Evolutionary conservation across 2,797 vertebrate species (phyloP), one percentile per base, ranked within the genome.

Genomic region (Clarias pachynema): DNA sequence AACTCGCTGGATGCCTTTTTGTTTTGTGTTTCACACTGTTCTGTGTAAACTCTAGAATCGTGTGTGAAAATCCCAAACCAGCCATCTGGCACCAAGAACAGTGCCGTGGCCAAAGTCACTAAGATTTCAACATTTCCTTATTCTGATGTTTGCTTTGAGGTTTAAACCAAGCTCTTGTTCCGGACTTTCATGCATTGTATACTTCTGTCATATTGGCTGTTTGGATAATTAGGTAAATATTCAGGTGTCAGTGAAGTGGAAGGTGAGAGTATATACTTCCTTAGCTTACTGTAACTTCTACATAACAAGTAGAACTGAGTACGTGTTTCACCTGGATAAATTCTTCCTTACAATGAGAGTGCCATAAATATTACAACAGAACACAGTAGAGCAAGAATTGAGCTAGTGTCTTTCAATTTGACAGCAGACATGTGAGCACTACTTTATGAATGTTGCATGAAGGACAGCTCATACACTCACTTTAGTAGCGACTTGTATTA

Each of bases 321-420:
- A 10, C 26, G 10, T 56, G 69, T 82, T 66, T 20, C 37, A 22
- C 10, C 12, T 20, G 5, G 40, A 60, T 77, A 37, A n/a, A 74
- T 31, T 49, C 7, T n/a, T 60, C n/a, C 62, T 66, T 49, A 29
- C 29, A 31, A 63, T 34, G 34, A 78, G 80, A 34, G 1, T 7
- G 56, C 5, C 40, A 79, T 86, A 78, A 83, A 83, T 86, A 82
- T 86, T 86, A 20, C 62, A 86, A 69, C 20, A 83, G 26, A 69
- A n/a, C 26, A n/a, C n/a, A 31, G 56, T 18, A 40, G 80, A 62
- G 15, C 8, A 60, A 65, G 78, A 40, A n/a, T 18, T 31, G 53
- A 78, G 80, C 73, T 15, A 18, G 44, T 40, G 31, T 69, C 62
- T 77, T 84, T 59, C 63, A 24, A 44, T 81, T 63, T 60, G 80